Base-by-base conservation (phyloP, 2,113 vertebrate genomes). In the Seriola quinqueradiata region DNA sequence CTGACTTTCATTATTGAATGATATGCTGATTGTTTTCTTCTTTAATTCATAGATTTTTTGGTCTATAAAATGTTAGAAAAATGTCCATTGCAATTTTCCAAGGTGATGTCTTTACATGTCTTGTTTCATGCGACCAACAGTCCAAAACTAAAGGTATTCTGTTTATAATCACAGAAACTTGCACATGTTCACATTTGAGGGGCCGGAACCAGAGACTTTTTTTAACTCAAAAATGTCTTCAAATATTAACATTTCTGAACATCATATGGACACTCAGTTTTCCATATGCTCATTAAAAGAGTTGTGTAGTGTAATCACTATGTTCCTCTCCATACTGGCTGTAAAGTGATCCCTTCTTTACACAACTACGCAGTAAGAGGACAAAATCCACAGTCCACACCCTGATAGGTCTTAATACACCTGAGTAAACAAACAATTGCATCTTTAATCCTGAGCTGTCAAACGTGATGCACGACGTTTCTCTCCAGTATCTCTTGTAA, bases 401-500 rank as follows among this genome's bases (percentile, higher is more conserved):
- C 14, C 8, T 52, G 21, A 81, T 0, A 54, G 14, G 25, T 52
- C 34, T 67, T 10, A 64, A 67, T 14, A 9, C 32, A 38, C 16
- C 40, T n/a, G 40, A 75, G 3, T 16, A 55, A 72, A 71, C 46
- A 68, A 23, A 69, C 34, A 7, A 48, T 72, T 58, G 21, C 44
- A 4, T 63, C 32, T 57, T 25, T 13, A 74, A 71, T 52, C 46
- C 52, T 14, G 23, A 60, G 59, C 38, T 59, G 14, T 63, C 69
- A 70, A 23, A 65, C 60, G 23, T 61, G 60, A 61, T 16, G n/a
- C 52, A 21, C 40, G 32, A 17, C 55, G 42, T 75, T 75, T 48
- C 69, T 70, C 75, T 75, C 63, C 34, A 64, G 23, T 25, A 40
- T 50, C 60, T 75, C 0, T 19, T 44, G 32, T 54, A 54, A 77